These are phyloP conservation scores for Drosophila tanythrix DNA, from an alignment of 2,888 invertebrate species.

Conservation along the genomic window DNA sequence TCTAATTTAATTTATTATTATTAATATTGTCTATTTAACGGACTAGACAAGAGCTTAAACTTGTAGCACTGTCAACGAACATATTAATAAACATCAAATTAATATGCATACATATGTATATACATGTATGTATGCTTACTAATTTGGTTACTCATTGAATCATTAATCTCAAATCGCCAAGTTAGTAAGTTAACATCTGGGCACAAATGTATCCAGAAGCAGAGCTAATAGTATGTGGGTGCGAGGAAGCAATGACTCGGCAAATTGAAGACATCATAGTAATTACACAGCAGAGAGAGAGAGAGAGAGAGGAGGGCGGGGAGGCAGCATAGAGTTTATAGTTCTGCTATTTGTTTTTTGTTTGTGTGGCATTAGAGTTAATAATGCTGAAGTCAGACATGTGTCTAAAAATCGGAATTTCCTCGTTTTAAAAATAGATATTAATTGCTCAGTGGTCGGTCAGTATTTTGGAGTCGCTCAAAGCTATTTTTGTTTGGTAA, in stretches of 20 bases:
- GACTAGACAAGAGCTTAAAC: neutral
- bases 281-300: conserved; percentile 27
- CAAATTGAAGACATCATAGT: conserved; percentile 16
- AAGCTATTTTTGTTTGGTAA: conserved; percentile 63
- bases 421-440: conserved; percentile 71
- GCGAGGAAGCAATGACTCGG: conserved; percentile 44
- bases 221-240: conserved; percentile 25
- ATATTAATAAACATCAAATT: neutral
- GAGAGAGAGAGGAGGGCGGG: neutral
- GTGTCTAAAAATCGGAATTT: conserved; percentile 69
- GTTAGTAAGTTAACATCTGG: conserved; percentile 9
- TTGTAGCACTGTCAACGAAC: neutral
- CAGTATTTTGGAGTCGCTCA: conserved; percentile 42
- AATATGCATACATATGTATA: neutral
- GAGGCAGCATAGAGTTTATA: neutral
- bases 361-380: conserved; percentile 38
- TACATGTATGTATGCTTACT: neutral
- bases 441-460: conserved; percentile 48
- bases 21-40: no score
- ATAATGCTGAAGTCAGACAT: conserved; percentile 53
- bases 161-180: neutral
- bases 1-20: neutral
- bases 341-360: conserved; percentile 5
- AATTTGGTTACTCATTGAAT: neutral
- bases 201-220: neutral